Conservation (phyloP, 2,888 invertebrate species). For the Eretmocerus hayati region DNA sequence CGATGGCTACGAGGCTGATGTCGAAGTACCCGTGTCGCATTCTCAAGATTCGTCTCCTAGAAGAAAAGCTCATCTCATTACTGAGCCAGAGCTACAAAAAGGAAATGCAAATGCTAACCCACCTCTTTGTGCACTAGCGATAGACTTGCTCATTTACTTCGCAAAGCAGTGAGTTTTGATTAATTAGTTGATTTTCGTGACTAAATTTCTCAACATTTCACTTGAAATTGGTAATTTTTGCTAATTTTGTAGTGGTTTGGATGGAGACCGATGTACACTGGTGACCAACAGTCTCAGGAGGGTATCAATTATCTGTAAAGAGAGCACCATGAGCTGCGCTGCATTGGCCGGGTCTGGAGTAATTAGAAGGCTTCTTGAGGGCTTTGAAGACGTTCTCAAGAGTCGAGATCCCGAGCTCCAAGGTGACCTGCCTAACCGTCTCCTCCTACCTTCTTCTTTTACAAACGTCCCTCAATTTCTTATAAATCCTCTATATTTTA, state of each 20-base stretch:
- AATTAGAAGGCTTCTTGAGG: slow-evolving; percentile 42
- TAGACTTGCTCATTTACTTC: slow-evolving; percentile 55
- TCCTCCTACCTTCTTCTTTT: too few relatives aligned
- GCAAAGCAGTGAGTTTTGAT: slow-evolving; percentile 49
- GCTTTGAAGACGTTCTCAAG: slow-evolving; percentile 40
- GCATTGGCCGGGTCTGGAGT: slow-evolving; percentile 44
- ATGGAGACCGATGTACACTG: slow-evolving; percentile 34
- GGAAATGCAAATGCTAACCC: slow-evolving; percentile 52
- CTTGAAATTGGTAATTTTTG: neutral
- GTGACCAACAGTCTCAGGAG: slow-evolving; percentile 41
- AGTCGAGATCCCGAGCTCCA: slow-evolving; percentile 34
- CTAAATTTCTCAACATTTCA: neutral
- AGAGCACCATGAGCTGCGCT: slow-evolving; percentile 45
- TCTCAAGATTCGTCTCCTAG: slow-evolving; percentile 28
- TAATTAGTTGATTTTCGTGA: neutral
- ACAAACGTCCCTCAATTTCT: neutral
- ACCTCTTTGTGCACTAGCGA: slow-evolving; percentile 54
- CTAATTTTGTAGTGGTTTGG: slow-evolving; percentile 31
- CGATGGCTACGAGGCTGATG: slow-evolving; percentile 62
- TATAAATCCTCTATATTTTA: slow-evolving; percentile 6
- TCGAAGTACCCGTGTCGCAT: slow-evolving; percentile 48
- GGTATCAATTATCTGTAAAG: slow-evolving; percentile 43
- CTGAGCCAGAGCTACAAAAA: slow-evolving; percentile 35
- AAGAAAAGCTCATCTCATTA: slow-evolving; percentile 21
- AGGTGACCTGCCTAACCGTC: too few relatives aligned